These are phyloP conservation scores for Heliothis subflexa DNA, from an alignment of 1,140 invertebrate species.

Conservation along the genomic window DNA sequence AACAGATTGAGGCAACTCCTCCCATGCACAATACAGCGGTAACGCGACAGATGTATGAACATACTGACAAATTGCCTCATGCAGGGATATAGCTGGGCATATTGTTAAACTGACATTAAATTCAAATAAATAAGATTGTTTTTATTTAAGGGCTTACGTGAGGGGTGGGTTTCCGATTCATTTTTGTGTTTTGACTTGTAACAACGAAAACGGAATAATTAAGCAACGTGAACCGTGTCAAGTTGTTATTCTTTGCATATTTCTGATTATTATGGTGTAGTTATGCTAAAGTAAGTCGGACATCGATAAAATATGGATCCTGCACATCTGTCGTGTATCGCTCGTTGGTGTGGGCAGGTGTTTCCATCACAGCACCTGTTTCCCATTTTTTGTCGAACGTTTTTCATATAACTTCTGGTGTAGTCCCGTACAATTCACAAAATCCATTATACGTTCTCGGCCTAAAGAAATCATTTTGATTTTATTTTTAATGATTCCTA, in stretches of 20 bases:
- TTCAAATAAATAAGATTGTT: too few species aligned
- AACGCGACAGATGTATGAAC: neutral
- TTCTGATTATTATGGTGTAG: constrained; percentile 7
- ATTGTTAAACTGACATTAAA: too few species aligned
- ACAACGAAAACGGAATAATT: too few species aligned
- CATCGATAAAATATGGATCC: constrained; percentile 50
- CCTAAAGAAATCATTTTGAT: constrained; percentile 17
- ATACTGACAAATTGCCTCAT: too few species aligned
- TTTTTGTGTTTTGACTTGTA: too few species aligned
- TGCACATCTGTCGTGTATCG: constrained; percentile 63
- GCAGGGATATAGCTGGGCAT: too few species aligned
- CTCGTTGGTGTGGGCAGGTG: constrained; percentile 62
- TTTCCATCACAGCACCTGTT: constrained; percentile 65
- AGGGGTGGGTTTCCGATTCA: too few species aligned
- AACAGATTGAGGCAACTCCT: neutral
- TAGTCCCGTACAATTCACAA: constrained; percentile 37
- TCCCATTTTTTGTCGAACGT: constrained; percentile 64
- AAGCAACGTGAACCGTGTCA: neutral
- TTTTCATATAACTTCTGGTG: constrained; percentile 46
- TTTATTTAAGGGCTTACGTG: too few species aligned
- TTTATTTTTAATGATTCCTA: neutral
- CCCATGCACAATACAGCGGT: neutral
- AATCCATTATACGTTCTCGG: constrained; percentile 10
- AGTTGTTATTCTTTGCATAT: constrained; percentile 11
- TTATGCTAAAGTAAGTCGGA: constrained; percentile 18